Evolutionary conservation across 2,888 invertebrate genomes (phyloP), one percentile per base, ranked within the genome.

Genomic region (Gerris lacustris): DNA sequence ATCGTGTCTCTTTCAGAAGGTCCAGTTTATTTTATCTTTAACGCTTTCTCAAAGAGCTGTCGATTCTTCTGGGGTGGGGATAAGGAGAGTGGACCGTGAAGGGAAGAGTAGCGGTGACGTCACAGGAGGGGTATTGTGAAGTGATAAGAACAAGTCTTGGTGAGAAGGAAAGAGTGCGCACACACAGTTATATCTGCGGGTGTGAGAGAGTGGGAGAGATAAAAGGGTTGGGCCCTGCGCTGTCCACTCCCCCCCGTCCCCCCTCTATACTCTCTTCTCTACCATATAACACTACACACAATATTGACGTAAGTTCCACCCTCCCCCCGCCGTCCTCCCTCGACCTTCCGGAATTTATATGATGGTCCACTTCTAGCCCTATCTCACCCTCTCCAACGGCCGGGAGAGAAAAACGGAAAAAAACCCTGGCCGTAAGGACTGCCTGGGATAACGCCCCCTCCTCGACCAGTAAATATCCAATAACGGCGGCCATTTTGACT

Each of bases 401-500:
- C 55, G 2, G 55, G 55, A 2, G 5, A 5, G 5, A 5, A 55
- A 55, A 55, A 55, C 1, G 2, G 9, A 5, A 11, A 55, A 11
- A 55, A 11, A 55, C 55, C 31, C 47, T 47, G 7, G 11, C 11
- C 55, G 55, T 55, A 55, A 55, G 55, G 55, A 11, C 55, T 55
- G 31, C 31, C 31, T 55, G 55, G 55, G 55, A 55, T 55, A 55
- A 55, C 55, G 55, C 66, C 69, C 69, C 71, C 45, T 55, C 70
- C 66, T 69, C 67, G 44, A 63, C 63, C 72, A 70, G 68, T 72
- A 72, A 72, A 72, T 72, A 72, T 72, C 73, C 73, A 73, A 73
- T 73, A 73, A 73, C 73, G 66, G 73, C 70, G 70, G 73, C 73
- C 73, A 73, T 73, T 73, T 73, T 73, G 72, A 69, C 73, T 72